phyloP scores from a whole-genome alignment of 2,888 invertebrate genomes.

The Physocephala rufipes region DNA sequence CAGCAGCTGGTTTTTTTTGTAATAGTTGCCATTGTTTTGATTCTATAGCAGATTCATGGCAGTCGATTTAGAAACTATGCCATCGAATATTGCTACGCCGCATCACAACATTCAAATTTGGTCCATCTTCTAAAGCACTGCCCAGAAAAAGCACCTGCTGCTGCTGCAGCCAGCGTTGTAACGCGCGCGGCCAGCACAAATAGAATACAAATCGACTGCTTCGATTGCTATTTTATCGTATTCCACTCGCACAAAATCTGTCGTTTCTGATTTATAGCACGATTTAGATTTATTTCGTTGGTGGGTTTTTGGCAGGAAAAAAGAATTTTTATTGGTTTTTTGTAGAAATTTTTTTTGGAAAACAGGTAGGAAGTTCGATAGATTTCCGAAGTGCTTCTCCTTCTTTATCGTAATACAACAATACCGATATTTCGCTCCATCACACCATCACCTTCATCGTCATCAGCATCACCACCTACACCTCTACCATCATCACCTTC shows the following conservation, averaged over 20 bases:
- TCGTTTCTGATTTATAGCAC: constrained; percentile 59
- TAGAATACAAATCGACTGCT: constrained; percentile 35
- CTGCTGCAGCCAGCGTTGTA: too few relatives aligned
- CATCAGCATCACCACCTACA: too few relatives aligned
- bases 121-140: constrained; percentile 1
- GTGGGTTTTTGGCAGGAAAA: neutral
- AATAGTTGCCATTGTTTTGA: neutral
- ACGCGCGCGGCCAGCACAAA: constrained; percentile 24
- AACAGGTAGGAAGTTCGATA: too few relatives aligned
- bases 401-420: neutral
- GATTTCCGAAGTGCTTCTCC: too few relatives aligned
- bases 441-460: too few relatives aligned
- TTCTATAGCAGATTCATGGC: constrained; percentile 18
- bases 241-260: constrained; percentile 45
- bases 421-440: too few relatives aligned
- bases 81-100: too few relatives aligned
- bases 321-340: too few relatives aligned
- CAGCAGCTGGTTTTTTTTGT: too few relatives aligned
- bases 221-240: constrained; percentile 31
- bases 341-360: too few relatives aligned
- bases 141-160: constrained; percentile 31
- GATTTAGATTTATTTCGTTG: constrained; percentile 54
- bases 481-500: too few relatives aligned
- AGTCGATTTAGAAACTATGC: constrained; percentile 29
- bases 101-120: constrained; percentile 24